phyloP scores from a whole-genome alignment of 2,113 vertebrate species.

The Aleadryas rufinucha region DNA sequence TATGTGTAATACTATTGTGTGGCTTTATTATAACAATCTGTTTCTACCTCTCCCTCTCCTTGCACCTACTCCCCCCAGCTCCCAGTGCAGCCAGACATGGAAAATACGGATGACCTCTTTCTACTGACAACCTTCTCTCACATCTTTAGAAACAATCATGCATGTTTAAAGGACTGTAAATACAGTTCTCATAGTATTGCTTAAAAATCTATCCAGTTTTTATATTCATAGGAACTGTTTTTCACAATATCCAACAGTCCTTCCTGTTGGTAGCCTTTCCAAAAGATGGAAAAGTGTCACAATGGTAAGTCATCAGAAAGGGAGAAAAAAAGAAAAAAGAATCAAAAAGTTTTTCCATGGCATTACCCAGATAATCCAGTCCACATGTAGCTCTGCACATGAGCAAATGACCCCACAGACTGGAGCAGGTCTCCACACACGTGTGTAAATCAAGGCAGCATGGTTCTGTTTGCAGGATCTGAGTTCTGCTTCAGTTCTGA shows the following conservation, averaged over 20 bases:
- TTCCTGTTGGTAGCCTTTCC: neutral
- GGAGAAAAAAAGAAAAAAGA: neutral
- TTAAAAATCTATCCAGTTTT: neutral
- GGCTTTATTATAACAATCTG: slow-evolving; percentile 61
- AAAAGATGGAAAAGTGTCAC: neutral
- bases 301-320: neutral
- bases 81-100: neutral
- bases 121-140: neutral
- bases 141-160: neutral
- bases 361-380: neutral
- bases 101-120: neutral
- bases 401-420: neutral
- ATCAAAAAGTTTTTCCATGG: neutral
- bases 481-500: neutral
- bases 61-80: neutral
- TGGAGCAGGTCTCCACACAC: neutral
- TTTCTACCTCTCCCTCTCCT: slow-evolving; percentile 1
- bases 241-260: neutral
- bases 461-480: neutral
- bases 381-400: neutral
- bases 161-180: neutral
- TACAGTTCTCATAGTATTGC: neutral
- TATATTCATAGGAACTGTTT: neutral
- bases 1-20: slow-evolving; percentile 33
- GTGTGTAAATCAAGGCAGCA: neutral